Percentiles rank a stretch among this genome's conserved stretches.
These are phyloP conservation scores for Synergus itoensis DNA, from an alignment of 2,888 invertebrate species.

Conservation along the genomic window DNA sequence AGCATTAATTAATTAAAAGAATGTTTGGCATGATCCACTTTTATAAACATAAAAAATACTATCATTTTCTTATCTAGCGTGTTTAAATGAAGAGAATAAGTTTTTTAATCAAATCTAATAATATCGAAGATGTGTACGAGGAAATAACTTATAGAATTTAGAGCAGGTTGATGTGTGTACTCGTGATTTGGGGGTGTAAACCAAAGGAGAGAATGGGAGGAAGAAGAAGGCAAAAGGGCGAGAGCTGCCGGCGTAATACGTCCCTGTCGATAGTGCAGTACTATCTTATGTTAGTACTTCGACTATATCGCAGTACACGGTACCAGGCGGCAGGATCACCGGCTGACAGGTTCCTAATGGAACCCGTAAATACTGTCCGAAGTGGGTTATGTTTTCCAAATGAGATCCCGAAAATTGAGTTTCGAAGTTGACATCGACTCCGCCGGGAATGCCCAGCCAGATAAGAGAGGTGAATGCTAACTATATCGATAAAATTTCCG, in stretches of 20 bases:
- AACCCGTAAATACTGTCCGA: conserved; percentile 76
- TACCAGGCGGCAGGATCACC: conserved; percentile 72
- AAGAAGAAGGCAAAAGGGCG: background rate
- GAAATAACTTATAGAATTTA: background rate
- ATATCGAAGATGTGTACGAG: background rate
- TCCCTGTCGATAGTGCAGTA: conserved; percentile 23
- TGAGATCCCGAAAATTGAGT: conserved; percentile 77
- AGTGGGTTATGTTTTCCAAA: conserved; percentile 77
- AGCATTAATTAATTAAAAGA: too few relatives aligned
- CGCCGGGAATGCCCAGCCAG: conserved; percentile 28
- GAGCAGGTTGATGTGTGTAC: background rate
- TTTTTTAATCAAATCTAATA: too few relatives aligned
- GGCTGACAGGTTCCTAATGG: conserved; percentile 77
- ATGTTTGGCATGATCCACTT: too few relatives aligned
- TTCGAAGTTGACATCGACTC: conserved; percentile 63
- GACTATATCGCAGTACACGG: conserved; percentile 55
- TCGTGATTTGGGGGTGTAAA: background rate
- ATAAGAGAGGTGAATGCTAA: conserved; percentile 40
- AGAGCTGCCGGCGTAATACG: background rate
- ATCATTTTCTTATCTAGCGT: too few relatives aligned
- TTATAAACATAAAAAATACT: too few relatives aligned
- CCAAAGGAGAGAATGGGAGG: background rate
- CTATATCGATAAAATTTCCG: conserved; percentile 37
- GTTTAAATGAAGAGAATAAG: too few relatives aligned
- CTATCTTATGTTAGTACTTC: conserved; percentile 42